These are phyloP conservation scores for Rotaria macrura DNA, from an alignment of 2,888 invertebrate genomes.

Conservation along the genomic window DNA sequence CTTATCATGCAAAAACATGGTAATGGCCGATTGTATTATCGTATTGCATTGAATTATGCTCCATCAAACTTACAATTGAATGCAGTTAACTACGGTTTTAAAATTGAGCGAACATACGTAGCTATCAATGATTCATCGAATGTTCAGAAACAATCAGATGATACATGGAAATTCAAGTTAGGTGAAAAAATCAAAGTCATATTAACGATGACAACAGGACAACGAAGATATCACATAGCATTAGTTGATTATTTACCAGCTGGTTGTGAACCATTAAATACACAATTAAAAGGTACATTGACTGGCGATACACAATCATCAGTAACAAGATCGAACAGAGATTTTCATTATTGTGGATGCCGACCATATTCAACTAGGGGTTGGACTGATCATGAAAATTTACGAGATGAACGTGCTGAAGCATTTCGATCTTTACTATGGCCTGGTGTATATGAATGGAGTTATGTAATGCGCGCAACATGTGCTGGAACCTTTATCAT, in stretches of 20 bases:
- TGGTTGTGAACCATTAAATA: conserved; percentile 13
- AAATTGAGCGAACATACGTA: neutral
- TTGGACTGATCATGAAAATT: conserved; percentile 16
- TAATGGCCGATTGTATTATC: neutral
- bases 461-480: neutral
- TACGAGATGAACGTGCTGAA: conserved; percentile 13
- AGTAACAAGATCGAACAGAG: neutral
- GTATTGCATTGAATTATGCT: conserved; percentile 17
- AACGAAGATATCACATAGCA: conserved; percentile 8
- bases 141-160: conserved; percentile 7
- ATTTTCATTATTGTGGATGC: neutral
- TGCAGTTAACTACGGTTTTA: conserved; percentile 17
- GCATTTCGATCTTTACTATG: neutral
- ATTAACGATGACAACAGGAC: conserved; percentile 9
- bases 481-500: neutral
- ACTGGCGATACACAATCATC: neutral
- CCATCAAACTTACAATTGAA: conserved; percentile 11
- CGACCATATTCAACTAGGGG: neutral
- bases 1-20: neutral
- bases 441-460: conserved; percentile 1
- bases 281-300: neutral
- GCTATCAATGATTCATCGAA: neutral
- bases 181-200: conserved; percentile 16
- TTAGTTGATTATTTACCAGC: conserved; percentile 18
- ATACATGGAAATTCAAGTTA: conserved; percentile 14